Base-by-base conservation (phyloP, 2,113 vertebrate genomes). In the Sylvilagus bachmani region DNA sequence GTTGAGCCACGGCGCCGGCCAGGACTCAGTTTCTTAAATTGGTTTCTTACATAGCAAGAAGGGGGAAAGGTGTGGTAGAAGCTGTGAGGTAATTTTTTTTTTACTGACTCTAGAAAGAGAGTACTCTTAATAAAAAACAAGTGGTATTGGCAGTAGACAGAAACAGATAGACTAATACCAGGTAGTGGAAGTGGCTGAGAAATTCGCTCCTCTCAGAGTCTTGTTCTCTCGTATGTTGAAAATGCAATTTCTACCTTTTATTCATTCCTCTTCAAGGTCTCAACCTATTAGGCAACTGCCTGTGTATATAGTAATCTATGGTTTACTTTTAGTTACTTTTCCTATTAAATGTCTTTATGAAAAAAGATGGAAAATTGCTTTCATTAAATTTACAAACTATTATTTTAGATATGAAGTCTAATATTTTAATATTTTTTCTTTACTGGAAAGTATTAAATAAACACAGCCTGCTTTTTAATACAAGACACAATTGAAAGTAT, bases 341-440 rank as follows among this genome's bases (percentile, higher is more conserved):
- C 21, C 5, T 89, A 70, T 78, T 94, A 86, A 95, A 64, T 91
- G 33, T 86, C 69, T 95, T 96, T 80, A 70, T 19, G 66, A 71
- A 86, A 66, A 64, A 90, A 81, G 21, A 69, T 51, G 55, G 78
- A 10, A 55, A 51, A 51, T 84, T 82, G 31, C 29, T 81, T 95
- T 81, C 2, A 31, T 36, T 90, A 89, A 85, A 78, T 88, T 84
- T 10, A 79, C 10, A 89, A 85, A 64, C 17, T 13, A 66, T 88
- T 74, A 6, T 78, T 94, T 95, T 71, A 77, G 36, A 36, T 85
- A 36, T 38, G 66, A 38, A 21, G 7, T 73, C 70, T 62, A 85
- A 93, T 78, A 83, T 85, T 85, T 33, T 69, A 84, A 89, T 90
- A 6, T 82, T 79, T 74, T 7, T 73, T 92, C 12, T 64, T 93